Base-by-base conservation (phyloP, 2,797 vertebrate genomes). In the Anniella stebbinsi region DNA sequence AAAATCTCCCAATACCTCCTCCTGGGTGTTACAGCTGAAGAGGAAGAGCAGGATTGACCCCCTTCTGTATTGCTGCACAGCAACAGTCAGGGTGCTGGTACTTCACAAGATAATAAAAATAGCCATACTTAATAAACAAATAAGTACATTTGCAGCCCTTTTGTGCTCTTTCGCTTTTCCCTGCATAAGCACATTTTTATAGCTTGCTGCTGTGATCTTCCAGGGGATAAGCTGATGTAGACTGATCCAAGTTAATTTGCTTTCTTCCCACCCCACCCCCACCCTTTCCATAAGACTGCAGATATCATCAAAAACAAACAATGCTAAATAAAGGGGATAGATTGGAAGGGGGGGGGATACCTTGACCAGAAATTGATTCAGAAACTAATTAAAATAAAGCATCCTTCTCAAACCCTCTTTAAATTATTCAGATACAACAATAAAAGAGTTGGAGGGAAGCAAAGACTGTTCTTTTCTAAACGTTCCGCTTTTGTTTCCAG, bases 321-420 rank as follows among this genome's bases (percentile, higher is more conserved):
- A 92, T 70, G 94, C 88, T 45, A 92, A 93, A 94, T 92, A 73
- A 87, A 60, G 76, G 54, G 76, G 45, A 92, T 51, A 45, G 80
- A 77, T 63, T 23, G 63, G 54, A 84, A 60, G 88, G 88, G 81
- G 84, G 91, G 94, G 63, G 13, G 23, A 90, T 63, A 90, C 87
- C 86, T 86, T 91, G 93, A 90, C 92, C 94, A 96, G 84, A 95
- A 96, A 96, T 88, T 86, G 94, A 93, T 96, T 95, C 93, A 95
- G 94, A 97, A 97, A 94, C 94, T 94, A 97, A 96, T 96, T 96
- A 96, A 97, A 96, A 95, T 95, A 96, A 96, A 95, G 67, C 92
- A 91, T 73, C 85, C 84, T 95, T 95, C 95, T 96, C 92, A 94
- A 94, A 93, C 92, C 88, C 89, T 90, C 88, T 91, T 94, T 95